These are phyloP conservation scores for Cryptoleucopteryx plumbea DNA, from an alignment of 2,113 vertebrate genomes.

Conservation along the genomic window DNA sequence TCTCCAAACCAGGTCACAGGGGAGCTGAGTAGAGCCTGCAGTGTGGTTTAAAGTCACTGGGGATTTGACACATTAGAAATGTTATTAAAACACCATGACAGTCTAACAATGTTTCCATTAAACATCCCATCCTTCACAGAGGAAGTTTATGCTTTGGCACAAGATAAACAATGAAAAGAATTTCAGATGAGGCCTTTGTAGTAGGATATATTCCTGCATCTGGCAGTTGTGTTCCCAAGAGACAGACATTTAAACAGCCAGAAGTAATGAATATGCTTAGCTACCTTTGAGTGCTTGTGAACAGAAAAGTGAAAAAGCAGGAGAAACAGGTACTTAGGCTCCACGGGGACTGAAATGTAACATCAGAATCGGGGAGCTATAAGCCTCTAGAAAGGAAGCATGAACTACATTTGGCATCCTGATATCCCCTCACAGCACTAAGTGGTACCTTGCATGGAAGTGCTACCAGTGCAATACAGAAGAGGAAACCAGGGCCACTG, in stretches of 20 bases:
- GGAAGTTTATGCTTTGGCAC: slow-evolving; percentile 46
- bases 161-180: slow-evolving; percentile 38
- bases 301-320: neutral
- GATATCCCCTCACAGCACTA: neutral
- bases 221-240: neutral
- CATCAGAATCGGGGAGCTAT: neutral
- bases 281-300: neutral
- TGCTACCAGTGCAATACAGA: accelerated
- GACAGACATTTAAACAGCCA: slow-evolving; percentile 12
- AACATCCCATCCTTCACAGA: slow-evolving; percentile 47
- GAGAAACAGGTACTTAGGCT: neutral
- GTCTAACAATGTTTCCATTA: slow-evolving; percentile 42
- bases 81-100: slow-evolving; percentile 49
- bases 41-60: neutral
- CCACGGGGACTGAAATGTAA: neutral
- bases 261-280: neutral
- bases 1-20: neutral
- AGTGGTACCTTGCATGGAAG: accelerated
- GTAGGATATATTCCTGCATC: neutral
- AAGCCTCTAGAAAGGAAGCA: neutral
- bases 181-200: slow-evolving; percentile 32
- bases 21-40: neutral
- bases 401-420: accelerated
- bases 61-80: slow-evolving; percentile 38
- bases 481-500: neutral